A percentile compares a stretch with the other conserved stretches of the same genome.
Conservation (phyloP, 2,888 invertebrate species). For the Eupeodes latifasciatus region DNA sequence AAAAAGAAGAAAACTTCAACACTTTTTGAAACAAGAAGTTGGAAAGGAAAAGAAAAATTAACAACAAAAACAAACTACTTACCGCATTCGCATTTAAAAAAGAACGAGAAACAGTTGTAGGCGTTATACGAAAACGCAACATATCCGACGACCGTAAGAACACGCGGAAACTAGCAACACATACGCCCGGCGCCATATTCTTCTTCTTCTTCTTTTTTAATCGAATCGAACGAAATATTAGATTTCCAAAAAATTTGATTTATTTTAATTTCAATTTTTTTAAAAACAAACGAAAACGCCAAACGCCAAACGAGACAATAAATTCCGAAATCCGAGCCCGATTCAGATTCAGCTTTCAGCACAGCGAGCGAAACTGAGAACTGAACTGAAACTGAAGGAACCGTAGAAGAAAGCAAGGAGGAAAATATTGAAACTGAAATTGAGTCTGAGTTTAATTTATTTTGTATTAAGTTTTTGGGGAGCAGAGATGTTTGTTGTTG, state of each 20-base stretch:
- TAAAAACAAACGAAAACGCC: too few relatives aligned
- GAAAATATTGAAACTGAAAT: background rate
- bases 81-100: slow-evolving; percentile 67
- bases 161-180: slow-evolving; percentile 87
- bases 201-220: slow-evolving; percentile 7
- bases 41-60: background rate
- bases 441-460: slow-evolving; percentile 32
- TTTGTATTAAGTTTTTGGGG: slow-evolving; percentile 28
- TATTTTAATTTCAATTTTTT: too few relatives aligned
- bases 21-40: background rate
- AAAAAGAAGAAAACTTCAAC: background rate
- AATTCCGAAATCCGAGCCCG: slow-evolving; percentile 32
- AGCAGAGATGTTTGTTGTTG: background rate
- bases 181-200: slow-evolving; percentile 87
- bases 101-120: slow-evolving; percentile 72
- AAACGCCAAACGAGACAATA: too few relatives aligned
- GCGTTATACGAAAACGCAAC: slow-evolving; percentile 84
- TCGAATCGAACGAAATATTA: slow-evolving; percentile 44
- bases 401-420: background rate
- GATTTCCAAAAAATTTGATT: too few relatives aligned
- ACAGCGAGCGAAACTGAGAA: slow-evolving; percentile 42
- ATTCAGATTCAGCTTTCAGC: slow-evolving; percentile 36
- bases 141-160: slow-evolving; percentile 86
- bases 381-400: slow-evolving; percentile 37
- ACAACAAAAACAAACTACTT: slow-evolving; percentile 48